Conservation (phyloP, 1,140 invertebrate genomes). For the Holcopasites calliopsidis region DNA sequence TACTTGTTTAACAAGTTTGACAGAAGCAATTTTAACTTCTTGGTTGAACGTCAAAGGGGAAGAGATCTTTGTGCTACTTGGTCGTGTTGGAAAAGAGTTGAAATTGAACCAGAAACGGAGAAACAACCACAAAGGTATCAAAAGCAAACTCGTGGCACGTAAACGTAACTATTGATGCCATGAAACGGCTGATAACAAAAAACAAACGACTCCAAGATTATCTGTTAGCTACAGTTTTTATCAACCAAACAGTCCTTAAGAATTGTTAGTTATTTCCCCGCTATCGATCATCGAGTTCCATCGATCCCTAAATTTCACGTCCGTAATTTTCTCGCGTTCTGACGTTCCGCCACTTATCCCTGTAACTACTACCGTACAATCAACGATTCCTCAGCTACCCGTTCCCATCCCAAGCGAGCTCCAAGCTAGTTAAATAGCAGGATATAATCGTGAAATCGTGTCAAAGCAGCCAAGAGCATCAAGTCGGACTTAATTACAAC, state of each 20-base stretch:
- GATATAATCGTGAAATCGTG: not conserved
- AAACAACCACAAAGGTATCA: not conserved
- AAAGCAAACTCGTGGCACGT: too few relatives aligned
- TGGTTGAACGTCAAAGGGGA: constrained; percentile 3
- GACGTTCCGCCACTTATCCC: too few relatives aligned
- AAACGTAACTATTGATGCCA: too few relatives aligned
- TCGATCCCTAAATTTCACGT: not conserved
- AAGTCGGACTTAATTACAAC: constrained; percentile 10
- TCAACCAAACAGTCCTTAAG: too few relatives aligned
- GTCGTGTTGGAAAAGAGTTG: not conserved
- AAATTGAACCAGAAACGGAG: not conserved
- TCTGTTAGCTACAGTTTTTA: too few relatives aligned
- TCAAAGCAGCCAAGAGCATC: not conserved
- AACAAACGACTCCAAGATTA: too few relatives aligned
- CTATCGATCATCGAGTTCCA: too few relatives aligned
- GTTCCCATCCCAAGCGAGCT: not conserved
- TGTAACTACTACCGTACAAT: not conserved
- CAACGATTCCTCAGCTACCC: not conserved
- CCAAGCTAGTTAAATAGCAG: not conserved
- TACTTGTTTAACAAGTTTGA: not conserved
- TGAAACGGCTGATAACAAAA: too few relatives aligned
- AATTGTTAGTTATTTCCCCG: too few relatives aligned
- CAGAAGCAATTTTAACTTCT: constrained; percentile 4
- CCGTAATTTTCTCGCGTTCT: not conserved
- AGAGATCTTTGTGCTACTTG: not conserved